phyloP scores from a whole-genome alignment of 2,797 vertebrate species.

The Muscicapa striata region DNA sequence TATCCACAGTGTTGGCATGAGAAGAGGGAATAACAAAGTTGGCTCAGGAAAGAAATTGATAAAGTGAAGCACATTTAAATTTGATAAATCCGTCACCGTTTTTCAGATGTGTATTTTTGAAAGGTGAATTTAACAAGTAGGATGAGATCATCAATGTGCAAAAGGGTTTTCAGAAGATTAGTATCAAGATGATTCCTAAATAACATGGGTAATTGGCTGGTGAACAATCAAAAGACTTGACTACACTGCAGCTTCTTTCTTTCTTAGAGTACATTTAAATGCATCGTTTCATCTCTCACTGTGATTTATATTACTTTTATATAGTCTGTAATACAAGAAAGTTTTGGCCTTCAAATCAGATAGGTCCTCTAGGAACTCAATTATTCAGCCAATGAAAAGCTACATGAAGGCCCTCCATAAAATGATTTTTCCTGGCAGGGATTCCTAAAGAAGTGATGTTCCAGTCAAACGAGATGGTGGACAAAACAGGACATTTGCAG shows the following conservation, averaged over 20 bases:
- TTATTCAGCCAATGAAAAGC: not conserved
- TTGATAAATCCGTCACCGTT: not conserved
- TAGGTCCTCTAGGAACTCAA: not conserved
- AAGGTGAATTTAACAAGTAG: not conserved
- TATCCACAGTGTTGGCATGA: not conserved
- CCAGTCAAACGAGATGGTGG: not conserved
- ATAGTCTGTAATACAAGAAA: not conserved
- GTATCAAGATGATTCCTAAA: constrained; percentile 24
- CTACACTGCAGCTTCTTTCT: not conserved
- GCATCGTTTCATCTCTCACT: not conserved
- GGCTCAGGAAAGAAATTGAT: not conserved
- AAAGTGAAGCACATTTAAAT: not conserved
- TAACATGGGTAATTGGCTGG: constrained; percentile 18
- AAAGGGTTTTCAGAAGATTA: not conserved
- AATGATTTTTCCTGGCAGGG: not conserved
- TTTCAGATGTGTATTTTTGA: not conserved
- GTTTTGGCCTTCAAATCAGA: constrained; percentile 21
- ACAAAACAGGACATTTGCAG: not conserved
- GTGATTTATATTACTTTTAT: constrained; percentile 28
- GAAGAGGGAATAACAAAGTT: not conserved
- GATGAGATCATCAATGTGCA: not conserved
- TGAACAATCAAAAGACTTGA: constrained; percentile 29
- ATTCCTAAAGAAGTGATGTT: not conserved
- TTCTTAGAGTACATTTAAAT: not conserved
- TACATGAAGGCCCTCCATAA: not conserved